Evolutionary conservation across 2,113 vertebrate species (phyloP).

Genomic region (Suricata suricatta): DNA sequence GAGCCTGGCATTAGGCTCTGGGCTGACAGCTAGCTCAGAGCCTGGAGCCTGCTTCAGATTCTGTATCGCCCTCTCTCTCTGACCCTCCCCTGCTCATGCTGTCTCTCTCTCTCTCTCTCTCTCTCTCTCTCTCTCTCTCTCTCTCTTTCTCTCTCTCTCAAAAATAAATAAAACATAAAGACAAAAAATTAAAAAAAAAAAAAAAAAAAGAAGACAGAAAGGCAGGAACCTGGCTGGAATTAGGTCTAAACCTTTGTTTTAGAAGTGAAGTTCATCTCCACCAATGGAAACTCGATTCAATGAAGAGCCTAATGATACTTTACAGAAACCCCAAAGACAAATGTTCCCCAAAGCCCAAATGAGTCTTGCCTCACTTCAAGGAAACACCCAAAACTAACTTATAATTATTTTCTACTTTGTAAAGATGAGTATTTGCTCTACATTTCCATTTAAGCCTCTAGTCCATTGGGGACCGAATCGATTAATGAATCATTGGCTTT

Average conservation of each 20-base stretch:
- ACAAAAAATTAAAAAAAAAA: not conserved
- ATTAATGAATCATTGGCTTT: not conserved
- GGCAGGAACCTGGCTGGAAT: constrained; percentile 42
- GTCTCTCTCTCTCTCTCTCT: too few species aligned
- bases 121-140: too few species aligned
- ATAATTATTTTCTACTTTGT: not conserved
- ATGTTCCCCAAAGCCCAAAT: constrained; percentile 52
- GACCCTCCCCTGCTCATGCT: too few species aligned
- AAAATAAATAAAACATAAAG: too few species aligned
- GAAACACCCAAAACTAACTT: constrained; percentile 53
- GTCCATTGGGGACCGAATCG: not conserved
- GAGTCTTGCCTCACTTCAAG: constrained; percentile 55
- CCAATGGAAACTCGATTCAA: constrained; percentile 49
- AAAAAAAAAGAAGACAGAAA: constrained; percentile 27
- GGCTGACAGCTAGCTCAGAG: too few species aligned
- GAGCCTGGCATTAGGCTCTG: too few species aligned
- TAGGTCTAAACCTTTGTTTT: constrained; percentile 28
- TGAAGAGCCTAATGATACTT: constrained; percentile 23
- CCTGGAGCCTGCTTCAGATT: too few species aligned
- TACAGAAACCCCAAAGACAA: constrained; percentile 62
- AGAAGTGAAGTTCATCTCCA: constrained; percentile 51
- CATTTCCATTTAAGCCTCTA: not conserved
- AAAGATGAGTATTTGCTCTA: constrained; percentile 13
- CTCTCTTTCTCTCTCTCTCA: too few species aligned
- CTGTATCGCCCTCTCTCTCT: too few species aligned